phyloP scores from a whole-genome alignment of 2,797 vertebrate species.

The Sebastes taczanowskii region DNA sequence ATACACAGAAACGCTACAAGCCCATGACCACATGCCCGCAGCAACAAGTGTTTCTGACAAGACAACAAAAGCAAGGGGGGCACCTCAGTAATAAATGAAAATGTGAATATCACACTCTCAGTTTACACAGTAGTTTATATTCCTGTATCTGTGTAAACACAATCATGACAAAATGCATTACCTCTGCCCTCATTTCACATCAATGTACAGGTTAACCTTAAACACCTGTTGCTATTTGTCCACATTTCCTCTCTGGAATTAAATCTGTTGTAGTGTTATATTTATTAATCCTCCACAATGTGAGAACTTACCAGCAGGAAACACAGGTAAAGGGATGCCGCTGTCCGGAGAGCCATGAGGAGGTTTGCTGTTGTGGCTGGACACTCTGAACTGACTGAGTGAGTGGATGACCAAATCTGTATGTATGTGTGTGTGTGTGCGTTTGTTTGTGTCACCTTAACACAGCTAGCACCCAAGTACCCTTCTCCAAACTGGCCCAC shows the following conservation, averaged over 20 bases:
- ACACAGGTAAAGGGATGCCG: constrained; percentile 44
- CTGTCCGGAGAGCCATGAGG: constrained; percentile 70
- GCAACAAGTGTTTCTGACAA: constrained; percentile 79
- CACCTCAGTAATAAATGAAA: constrained; percentile 16
- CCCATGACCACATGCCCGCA: constrained; percentile 30
- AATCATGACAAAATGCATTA: not conserved
- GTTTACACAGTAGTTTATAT: not conserved
- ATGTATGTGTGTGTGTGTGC: not conserved
- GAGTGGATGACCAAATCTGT: constrained; percentile 21
- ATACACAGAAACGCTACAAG: constrained; percentile 17
- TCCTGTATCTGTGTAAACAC: not conserved
- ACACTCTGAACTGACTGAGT: constrained; percentile 38
- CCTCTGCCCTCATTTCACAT: not conserved
- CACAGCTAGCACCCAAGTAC: not conserved
- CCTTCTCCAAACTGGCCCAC: not conserved
- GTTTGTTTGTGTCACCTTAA: constrained; percentile 20
- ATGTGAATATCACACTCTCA: not conserved
- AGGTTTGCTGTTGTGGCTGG: constrained; percentile 30
- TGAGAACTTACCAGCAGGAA: constrained; percentile 74
- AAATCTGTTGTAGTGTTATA: not conserved
- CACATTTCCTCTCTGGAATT: not conserved
- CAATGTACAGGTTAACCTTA: not conserved
- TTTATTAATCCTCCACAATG: not conserved
- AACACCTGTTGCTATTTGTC: not conserved
- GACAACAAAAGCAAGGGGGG: constrained; percentile 65